Evolutionary conservation across 92 coral and sea anemone species (phyloP).

Genomic region (Galaxea fascicularis): DNA sequence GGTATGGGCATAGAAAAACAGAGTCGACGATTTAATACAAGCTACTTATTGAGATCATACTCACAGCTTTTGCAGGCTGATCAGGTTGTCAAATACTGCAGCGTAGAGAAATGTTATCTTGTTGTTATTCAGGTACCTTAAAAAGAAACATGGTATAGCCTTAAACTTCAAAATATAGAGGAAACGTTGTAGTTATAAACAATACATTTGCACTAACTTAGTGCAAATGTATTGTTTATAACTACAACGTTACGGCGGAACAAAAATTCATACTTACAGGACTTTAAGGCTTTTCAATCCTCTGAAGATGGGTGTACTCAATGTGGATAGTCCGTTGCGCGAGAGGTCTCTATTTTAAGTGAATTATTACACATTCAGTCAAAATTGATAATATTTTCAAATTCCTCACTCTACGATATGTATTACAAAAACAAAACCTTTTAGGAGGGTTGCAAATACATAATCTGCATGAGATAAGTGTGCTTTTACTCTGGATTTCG

Average conservation of each 20-base stretch:
- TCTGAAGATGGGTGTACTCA: neutral
- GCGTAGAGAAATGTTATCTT: neutral
- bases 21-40: too few species aligned
- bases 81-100: neutral
- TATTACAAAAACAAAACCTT: neutral
- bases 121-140: neutral
- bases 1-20: too few species aligned
- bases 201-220: too few species aligned
- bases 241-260: too few species aligned
- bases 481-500: too few species aligned
- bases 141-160: neutral
- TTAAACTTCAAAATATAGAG: too few species aligned
- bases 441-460: neutral
- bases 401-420: neutral
- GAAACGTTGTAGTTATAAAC: too few species aligned
- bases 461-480: too few species aligned
- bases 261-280: slow-evolving; percentile 12
- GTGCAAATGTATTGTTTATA: too few species aligned
- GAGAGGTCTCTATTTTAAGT: slow-evolving; percentile 2
- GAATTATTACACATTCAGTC: neutral
- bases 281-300: neutral
- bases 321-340: neutral
- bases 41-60: neutral
- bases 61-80: neutral
- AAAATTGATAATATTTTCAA: neutral